Percentiles rank a stretch among this genome's conserved stretches.
Evolutionary conservation across 2,113 vertebrate species (phyloP).

Genomic region (Colinus virginianus): DNA sequence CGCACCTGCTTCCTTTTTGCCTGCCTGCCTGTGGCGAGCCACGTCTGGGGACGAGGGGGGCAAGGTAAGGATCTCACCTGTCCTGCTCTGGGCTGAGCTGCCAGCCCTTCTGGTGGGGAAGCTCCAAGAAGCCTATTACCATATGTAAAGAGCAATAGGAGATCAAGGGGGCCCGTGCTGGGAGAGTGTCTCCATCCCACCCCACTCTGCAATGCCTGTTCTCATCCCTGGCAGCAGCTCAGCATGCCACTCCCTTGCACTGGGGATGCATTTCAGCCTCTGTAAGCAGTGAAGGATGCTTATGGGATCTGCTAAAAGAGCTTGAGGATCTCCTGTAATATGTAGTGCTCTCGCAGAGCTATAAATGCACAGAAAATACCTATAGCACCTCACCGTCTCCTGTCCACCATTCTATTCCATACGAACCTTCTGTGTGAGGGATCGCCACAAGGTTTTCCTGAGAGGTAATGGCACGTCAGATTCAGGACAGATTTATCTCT

Average conservation of each 20-base stretch:
- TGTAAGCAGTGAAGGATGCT: not conserved
- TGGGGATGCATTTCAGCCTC: not conserved
- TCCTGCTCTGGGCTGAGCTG: not conserved
- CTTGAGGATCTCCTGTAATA: not conserved
- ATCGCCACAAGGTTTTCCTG: not conserved
- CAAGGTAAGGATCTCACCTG: constrained; percentile 56
- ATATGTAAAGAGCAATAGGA: not conserved
- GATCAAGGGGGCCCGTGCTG: not conserved
- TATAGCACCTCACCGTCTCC: not conserved
- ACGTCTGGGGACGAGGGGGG: constrained; percentile 30
- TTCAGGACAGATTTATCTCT: not conserved
- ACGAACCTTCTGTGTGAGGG: not conserved
- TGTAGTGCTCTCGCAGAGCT: not conserved
- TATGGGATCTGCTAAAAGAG: not conserved
- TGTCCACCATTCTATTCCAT: fast-evolving
- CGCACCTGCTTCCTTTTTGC: constrained; percentile 32
- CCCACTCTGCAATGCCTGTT: not conserved
- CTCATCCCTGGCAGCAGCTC: not conserved
- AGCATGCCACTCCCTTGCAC: not conserved
- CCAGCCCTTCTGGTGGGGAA: not conserved
- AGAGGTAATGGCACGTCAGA: not conserved
- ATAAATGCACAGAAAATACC: not conserved
- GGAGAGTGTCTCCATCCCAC: not conserved
- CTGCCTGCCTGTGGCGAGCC: constrained; percentile 49
- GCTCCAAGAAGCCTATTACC: not conserved